phyloP scores from a whole-genome alignment of 2,797 vertebrate genomes.

The Orestias chungarensis region DNA sequence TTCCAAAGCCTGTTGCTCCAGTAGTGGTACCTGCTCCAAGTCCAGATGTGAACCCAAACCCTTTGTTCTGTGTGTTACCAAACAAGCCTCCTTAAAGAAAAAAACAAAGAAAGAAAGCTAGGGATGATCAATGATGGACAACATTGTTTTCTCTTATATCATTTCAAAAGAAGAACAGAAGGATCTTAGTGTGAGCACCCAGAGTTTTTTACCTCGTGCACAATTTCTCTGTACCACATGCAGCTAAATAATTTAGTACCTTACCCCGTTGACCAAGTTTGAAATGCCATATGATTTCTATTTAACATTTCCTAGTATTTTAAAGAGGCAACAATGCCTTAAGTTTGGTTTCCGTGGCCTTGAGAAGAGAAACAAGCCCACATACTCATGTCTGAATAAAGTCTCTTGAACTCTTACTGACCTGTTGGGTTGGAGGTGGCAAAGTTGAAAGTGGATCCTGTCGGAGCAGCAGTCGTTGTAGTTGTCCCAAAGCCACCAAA shows the following conservation, averaged over 20 bases:
- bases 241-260: background rate
- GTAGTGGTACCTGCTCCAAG: slow-evolving; percentile 83
- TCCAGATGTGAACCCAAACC: slow-evolving; percentile 90
- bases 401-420: slow-evolving; percentile 27
- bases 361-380: background rate
- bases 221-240: background rate
- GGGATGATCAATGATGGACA: background rate
- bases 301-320: background rate
- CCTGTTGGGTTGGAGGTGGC: slow-evolving; percentile 87
- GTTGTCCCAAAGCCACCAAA: slow-evolving; percentile 94
- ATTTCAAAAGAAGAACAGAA: background rate
- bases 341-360: background rate
- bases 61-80: slow-evolving; percentile 92
- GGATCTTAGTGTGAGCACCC: background rate
- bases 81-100: slow-evolving; percentile 83
- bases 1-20: slow-evolving; percentile 85
- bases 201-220: background rate
- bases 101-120: no score
- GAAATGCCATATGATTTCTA: background rate
- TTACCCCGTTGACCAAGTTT: background rate
- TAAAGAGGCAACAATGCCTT: background rate
- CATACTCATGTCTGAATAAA: background rate
- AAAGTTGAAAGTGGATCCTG: slow-evolving; percentile 89
- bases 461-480: slow-evolving; percentile 79
- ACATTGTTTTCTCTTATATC: background rate